A percentile compares a stretch with the other conserved stretches of the same genome.
Evolutionary conservation across 2,797 vertebrate genomes (phyloP).

Genomic region (Pseudochirops cupreus): DNA sequence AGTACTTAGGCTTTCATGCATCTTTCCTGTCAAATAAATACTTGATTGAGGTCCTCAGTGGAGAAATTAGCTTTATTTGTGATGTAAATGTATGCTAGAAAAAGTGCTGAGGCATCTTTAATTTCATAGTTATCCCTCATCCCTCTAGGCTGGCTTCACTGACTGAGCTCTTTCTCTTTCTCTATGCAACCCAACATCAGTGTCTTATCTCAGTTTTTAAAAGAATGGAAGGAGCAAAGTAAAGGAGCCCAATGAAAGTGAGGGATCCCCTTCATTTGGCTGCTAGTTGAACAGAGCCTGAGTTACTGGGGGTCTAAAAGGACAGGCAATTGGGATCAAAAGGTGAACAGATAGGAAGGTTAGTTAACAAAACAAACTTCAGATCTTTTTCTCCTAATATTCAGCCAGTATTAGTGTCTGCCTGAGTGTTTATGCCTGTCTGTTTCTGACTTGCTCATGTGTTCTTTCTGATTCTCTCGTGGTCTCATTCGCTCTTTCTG

Average conservation of each 20-base stretch:
- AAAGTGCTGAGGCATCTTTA: constrained; percentile 76
- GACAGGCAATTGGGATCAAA: not conserved
- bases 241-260: not conserved
- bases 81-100: constrained; percentile 66
- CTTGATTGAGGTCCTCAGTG: constrained; percentile 78
- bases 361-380: not conserved
- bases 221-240: not conserved
- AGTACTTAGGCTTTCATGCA: constrained; percentile 77
- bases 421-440: constrained; percentile 26
- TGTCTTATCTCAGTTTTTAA: not conserved
- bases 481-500: constrained; percentile 49
- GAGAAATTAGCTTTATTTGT: constrained; percentile 77
- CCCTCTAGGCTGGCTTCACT: not conserved
- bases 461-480: constrained; percentile 33
- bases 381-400: not conserved
- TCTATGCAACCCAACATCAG: not conserved
- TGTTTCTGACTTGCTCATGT: constrained; percentile 56
- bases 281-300: not conserved
- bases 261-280: not conserved
- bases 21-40: constrained; percentile 81
- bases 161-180: not conserved
- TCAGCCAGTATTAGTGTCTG: not conserved
- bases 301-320: not conserved
- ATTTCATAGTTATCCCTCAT: not conserved
- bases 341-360: not conserved